Evolutionary conservation across 2,888 invertebrate species (phyloP).

Genomic region (Eristalinus aeneus): DNA sequence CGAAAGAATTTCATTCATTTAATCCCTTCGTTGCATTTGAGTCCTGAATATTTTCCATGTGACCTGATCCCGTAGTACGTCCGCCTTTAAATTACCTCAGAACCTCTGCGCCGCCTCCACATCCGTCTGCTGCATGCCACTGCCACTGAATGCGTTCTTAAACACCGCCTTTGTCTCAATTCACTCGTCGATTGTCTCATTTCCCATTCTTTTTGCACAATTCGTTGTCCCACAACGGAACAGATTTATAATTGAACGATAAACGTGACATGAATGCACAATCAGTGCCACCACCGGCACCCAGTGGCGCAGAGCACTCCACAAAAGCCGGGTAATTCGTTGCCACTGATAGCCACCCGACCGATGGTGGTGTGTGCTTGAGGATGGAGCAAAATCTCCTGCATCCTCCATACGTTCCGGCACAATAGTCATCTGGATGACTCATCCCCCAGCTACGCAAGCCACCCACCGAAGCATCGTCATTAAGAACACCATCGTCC

Average conservation of each 20-base stretch:
- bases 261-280: constrained; percentile 53
- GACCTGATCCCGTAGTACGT: neutral
- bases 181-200: constrained; percentile 20
- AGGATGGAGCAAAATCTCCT: neutral
- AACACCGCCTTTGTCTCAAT: neutral
- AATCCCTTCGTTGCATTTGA: too few species aligned
- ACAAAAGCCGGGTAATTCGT: constrained; percentile 22
- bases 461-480: neutral
- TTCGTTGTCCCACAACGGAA: constrained; percentile 32
- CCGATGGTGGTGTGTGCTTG: neutral
- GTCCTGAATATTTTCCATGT: too few species aligned
- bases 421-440: neutral
- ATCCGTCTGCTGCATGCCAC: neutral
- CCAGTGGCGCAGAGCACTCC: constrained; percentile 23
- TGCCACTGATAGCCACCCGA: neutral
- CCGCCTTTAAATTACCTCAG: neutral
- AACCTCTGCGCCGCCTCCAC: neutral
- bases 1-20: too few species aligned
- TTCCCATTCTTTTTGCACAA: constrained; percentile 25
- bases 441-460: too few species aligned
- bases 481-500: neutral
- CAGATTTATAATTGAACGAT: constrained; percentile 60
- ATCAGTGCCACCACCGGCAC: constrained; percentile 16
- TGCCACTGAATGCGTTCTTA: constrained; percentile 14
- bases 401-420: constrained; percentile 7